Evolutionary conservation across 2,888 invertebrate genomes (phyloP).

Genomic region (Odontomyia ornata): DNA sequence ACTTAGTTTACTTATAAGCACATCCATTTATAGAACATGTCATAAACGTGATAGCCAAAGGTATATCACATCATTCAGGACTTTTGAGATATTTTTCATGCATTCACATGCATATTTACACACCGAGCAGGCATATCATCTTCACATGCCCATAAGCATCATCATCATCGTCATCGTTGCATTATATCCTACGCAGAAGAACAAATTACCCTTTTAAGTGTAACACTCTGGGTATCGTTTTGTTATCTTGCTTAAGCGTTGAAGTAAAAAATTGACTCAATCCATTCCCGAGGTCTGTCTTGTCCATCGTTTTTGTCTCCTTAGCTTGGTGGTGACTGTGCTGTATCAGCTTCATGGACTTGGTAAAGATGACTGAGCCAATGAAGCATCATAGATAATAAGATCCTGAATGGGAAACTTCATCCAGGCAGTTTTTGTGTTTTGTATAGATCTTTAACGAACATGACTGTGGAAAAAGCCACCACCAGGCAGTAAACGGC

Average conservation of each 20-base stretch:
- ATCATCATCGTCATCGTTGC: neutral
- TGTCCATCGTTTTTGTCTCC: neutral
- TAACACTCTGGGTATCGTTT: conserved; percentile 49
- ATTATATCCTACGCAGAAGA: conserved; percentile 41
- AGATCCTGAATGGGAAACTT: conserved; percentile 33
- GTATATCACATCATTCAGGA: conserved; percentile 34
- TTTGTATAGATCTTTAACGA: too few species aligned
- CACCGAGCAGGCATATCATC: neutral
- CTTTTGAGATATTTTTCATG: conserved; percentile 19
- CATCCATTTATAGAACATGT: conserved; percentile 37
- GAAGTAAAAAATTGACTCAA: conserved; percentile 42
- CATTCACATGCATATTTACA: too few species aligned
- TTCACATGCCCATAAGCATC: conserved; percentile 21
- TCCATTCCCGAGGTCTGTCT: conserved; percentile 13
- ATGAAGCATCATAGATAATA: conserved; percentile 25
- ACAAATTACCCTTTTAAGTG: conserved; percentile 51
- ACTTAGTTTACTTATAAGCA: conserved; percentile 20
- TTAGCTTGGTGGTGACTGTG: neutral
- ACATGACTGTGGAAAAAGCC: too few species aligned
- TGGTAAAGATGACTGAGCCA: neutral
- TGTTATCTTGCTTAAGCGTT: conserved; percentile 38
- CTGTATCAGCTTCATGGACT: neutral
- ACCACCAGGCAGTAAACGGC: neutral
- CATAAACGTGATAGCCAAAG: conserved; percentile 38
- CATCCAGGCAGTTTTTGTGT: neutral